Evolutionary conservation across 2,888 invertebrate species (phyloP).

Genomic region (Rapana venosa): DNA sequence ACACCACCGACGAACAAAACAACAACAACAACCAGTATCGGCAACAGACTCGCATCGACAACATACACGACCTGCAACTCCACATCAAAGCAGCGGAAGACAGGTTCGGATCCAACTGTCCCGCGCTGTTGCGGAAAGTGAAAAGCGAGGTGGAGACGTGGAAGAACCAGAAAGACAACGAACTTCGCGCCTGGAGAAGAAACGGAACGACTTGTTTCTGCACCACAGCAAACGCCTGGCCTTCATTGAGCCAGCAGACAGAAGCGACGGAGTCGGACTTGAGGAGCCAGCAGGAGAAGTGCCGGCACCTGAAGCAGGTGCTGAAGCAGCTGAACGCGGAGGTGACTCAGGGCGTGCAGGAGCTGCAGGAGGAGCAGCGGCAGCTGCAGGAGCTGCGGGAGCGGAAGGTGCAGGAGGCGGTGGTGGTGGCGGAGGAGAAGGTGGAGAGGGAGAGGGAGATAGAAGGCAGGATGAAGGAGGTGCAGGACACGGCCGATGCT

Average conservation of each 20-base stretch:
- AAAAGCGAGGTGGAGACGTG: not conserved
- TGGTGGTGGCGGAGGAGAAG: not conserved
- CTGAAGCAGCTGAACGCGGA: slow-evolving; percentile 13
- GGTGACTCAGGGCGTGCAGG: not conserved
- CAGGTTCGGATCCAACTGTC: too few relatives aligned
- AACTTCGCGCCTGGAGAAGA: not conserved
- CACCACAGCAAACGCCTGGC: not conserved
- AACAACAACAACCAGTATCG: not conserved
- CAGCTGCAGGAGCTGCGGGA: slow-evolving; percentile 22
- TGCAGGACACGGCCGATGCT: not conserved
- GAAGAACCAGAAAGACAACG: not conserved
- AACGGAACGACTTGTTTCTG: not conserved
- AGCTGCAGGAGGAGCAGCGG: slow-evolving; percentile 9
- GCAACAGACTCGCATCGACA: not conserved
- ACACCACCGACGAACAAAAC: not conserved
- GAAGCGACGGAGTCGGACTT: not conserved
- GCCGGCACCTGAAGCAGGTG: not conserved
- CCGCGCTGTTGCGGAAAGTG: not conserved
- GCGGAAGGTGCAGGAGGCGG: not conserved
- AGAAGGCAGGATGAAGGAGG: not conserved
- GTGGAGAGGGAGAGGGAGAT: not conserved
- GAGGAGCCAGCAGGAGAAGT: slow-evolving; percentile 26
- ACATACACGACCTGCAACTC: not conserved
- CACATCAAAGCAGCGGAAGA: not conserved
- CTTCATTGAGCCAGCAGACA: not conserved